A percentile compares a stretch with the other conserved stretches of the same genome.
Evolutionary conservation across 2,888 invertebrate genomes (phyloP).

Genomic region (Polydesmus complanatus): DNA sequence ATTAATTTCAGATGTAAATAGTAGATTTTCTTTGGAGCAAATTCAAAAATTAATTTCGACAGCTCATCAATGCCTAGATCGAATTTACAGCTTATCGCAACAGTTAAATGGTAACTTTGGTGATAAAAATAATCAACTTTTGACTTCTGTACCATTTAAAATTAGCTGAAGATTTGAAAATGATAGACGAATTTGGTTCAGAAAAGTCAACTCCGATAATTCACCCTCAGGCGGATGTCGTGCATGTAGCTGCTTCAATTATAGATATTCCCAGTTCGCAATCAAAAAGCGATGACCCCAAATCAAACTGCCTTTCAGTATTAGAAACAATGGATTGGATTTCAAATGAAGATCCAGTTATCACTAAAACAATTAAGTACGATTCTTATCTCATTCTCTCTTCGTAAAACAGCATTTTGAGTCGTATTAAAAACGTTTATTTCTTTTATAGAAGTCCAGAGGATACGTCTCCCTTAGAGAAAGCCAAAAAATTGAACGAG

Average conservation of each 20-base stretch:
- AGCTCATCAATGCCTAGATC: slow-evolving; percentile 15
- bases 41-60: slow-evolving; percentile 9
- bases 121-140: no score
- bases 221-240: no score
- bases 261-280: neutral
- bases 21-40: slow-evolving; percentile 4
- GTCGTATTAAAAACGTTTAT: neutral
- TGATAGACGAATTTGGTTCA: no score
- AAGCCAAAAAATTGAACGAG: slow-evolving; percentile 15
- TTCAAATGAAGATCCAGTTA: neutral
- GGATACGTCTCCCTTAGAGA: slow-evolving; percentile 15
- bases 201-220: no score
- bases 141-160: neutral
- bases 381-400: no score
- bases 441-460: neutral
- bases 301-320: neutral
- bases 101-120: slow-evolving; percentile 4
- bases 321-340: slow-evolving; percentile 10
- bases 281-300: neutral
- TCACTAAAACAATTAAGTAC: no score
- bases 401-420: no score
- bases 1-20: neutral
- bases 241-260: neutral
- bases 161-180: neutral
- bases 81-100: slow-evolving; percentile 9